Base-by-base conservation (phyloP, 2,113 vertebrate species). In the Piprites chloris region DNA sequence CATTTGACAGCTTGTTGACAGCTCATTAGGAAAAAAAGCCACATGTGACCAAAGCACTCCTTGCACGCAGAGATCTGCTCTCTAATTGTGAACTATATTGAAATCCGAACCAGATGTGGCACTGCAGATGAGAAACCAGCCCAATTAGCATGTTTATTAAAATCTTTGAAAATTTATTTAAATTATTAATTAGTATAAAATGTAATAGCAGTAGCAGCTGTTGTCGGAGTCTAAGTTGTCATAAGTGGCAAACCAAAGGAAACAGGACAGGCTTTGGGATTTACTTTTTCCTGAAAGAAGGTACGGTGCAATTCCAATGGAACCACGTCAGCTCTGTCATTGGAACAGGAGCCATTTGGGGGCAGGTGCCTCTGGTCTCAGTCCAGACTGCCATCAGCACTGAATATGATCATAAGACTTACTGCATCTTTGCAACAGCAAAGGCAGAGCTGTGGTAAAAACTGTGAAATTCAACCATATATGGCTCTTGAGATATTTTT, bases 1-100 rank as follows among this genome's bases (percentile, higher is more conserved):
- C 3, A 1, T 83, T 90, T 96, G 96, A 96, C 94, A 95, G 87
- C 39, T 82, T 95, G 91, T 92, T 96, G 89, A 91, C 93, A 93
- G 93, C 85, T 96, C 67, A 88, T 96, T 95, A 94, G 65, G 56
- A 6, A 67, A 69, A 91, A 91, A 91, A 79, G 6, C 39, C 82
- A 47, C 66, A 49, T 55, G 72, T 90, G 90, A 91, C 85, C 93
- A 83, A 77, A 91, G 85, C 17, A 42, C 81, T 79, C 32, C 11
- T 44, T 19, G 35, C 58, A 49, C 78, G 71, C 71, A 87, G 82
- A 61, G 44, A 87, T 79, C 71, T 76, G 55, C 41, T 93, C 82
- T 85, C 75, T 96, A 79, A 94, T 73, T 91, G 67, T 52, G 63
- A 95, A 55, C 7, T 33, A 23, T 62, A 55, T 27, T 90, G 78